Evolutionary conservation across 2,797 vertebrate genomes (phyloP), one percentile per base, ranked within the genome.

Genomic region (Sebastes dallii): DNA sequence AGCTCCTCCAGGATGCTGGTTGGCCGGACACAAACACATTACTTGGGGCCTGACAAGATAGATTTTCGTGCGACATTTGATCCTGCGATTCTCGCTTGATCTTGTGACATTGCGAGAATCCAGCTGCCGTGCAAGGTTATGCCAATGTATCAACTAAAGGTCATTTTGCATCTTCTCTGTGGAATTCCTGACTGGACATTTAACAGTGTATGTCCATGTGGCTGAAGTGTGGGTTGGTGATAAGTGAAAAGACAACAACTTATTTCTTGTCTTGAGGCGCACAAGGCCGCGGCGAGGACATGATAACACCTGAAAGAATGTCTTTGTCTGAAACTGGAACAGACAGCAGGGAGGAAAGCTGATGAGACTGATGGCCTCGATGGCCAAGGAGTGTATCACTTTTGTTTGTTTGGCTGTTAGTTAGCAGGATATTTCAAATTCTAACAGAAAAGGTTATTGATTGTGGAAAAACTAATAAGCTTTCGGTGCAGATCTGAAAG

Each of bases 241-340:
- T 80, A 61, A 59, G 75, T 42, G 0, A 42, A 42, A 42, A 67
- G 30, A 24, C 42, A 72, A n/a, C 42, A 74, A 3, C 2, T 12
- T 34, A 11, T 55, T 34, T 80, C 54, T 85, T 73, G 54, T 75
- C 13, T 75, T 84, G 6, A 80, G 72, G 66, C 66, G 73, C 66
- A 59, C 81, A 75, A 75, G 88, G 88, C 66, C 7, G 3, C 2
- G 7, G 39, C 6, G 8, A 82, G 70, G 56, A 84, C 20, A 18
- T 8, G 90, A 90, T 89, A 91, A 88, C 55, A 58, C 46, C 55
- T 78, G 66, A 89, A 81, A 86, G 70, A 89, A 25, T 2, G 27
- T 83, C 77, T 91, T 91, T 90, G 88, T 93, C 70, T 80, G 62
- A 58, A 65, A 77, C 16, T 68, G 50, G 34, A 75, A 55, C 39